Conservation (phyloP, 2,888 invertebrate species). For the Lithophane semibrunnea region DNA sequence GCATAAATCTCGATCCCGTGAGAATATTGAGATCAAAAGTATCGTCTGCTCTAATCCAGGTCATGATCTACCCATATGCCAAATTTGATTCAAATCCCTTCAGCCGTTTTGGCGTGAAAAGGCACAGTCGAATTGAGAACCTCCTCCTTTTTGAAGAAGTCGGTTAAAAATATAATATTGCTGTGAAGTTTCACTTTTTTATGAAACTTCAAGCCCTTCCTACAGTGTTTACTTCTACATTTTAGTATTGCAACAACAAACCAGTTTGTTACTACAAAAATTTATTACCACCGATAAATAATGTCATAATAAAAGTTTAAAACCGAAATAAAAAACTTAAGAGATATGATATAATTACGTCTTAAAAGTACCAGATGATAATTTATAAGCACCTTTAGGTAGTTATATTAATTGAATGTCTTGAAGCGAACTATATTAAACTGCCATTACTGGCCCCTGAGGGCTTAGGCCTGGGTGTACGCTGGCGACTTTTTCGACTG, state of each 20-base stretch:
- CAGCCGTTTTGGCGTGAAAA: no score
- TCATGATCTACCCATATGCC: no score
- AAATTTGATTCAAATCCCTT: no score
- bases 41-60: no score
- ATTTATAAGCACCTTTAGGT: slow-evolving; percentile 64
- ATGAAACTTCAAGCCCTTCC: no score
- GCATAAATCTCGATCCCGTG: no score
- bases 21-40: no score
- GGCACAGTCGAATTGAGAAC: no score
- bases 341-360: slow-evolving; percentile 54
- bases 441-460: slow-evolving; percentile 56
- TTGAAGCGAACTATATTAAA: slow-evolving; percentile 63
- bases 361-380: slow-evolving; percentile 52
- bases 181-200: no score
- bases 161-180: no score
- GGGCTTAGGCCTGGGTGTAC: slow-evolving; percentile 48
- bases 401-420: slow-evolving; percentile 68
- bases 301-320: slow-evolving; percentile 52
- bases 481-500: slow-evolving; percentile 21
- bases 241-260: slow-evolving; percentile 28
- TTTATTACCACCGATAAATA: slow-evolving; percentile 62
- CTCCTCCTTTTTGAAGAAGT: no score
- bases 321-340: slow-evolving; percentile 44
- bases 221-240: slow-evolving; percentile 11
- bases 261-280: slow-evolving; percentile 28